These are phyloP conservation scores for Lathronympha strigana DNA, from an alignment of 2,888 invertebrate species.

Conservation along the genomic window DNA sequence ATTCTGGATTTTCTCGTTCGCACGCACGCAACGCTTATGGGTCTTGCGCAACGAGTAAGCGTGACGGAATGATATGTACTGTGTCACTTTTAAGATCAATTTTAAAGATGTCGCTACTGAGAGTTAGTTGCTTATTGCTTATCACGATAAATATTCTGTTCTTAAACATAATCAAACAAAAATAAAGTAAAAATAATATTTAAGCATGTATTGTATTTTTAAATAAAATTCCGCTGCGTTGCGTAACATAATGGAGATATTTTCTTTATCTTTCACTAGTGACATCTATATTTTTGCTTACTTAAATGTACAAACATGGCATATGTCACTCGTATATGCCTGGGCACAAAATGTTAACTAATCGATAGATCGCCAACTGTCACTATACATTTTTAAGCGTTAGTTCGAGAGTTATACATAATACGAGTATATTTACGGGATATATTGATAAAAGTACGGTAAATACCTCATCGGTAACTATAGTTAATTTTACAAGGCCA, in stretches of 20 bases:
- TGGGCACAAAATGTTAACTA: conserved; percentile 20
- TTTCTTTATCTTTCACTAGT: neutral
- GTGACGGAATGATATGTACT: conserved; percentile 7
- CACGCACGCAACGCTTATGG: conserved; percentile 9
- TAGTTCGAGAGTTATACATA: conserved; percentile 7
- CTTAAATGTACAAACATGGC: conserved; percentile 1
- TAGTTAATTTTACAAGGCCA: conserved; percentile 21
- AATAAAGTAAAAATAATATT: neutral
- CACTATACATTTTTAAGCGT: neutral
- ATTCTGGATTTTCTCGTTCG: conserved; percentile 16
- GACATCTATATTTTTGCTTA: conserved; percentile 23
- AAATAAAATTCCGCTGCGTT: conserved; percentile 6
- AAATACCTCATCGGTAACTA: conserved; percentile 23
- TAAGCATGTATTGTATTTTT: too few relatives aligned
- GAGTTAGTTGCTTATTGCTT: neutral
- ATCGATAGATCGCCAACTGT: neutral
- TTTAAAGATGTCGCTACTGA: conserved; percentile 19
- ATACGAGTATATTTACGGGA: conserved; percentile 10
- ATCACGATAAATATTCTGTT: neutral
- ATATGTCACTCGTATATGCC: neutral
- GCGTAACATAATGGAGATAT: neutral
- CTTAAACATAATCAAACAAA: neutral
- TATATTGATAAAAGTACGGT: conserved; percentile 13
- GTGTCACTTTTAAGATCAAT: conserved; percentile 16
- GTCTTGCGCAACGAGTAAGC: conserved; percentile 13